These are phyloP conservation scores for Eulacestoma nigropectus DNA, from an alignment of 2,113 vertebrate genomes.

Conservation along the genomic window DNA sequence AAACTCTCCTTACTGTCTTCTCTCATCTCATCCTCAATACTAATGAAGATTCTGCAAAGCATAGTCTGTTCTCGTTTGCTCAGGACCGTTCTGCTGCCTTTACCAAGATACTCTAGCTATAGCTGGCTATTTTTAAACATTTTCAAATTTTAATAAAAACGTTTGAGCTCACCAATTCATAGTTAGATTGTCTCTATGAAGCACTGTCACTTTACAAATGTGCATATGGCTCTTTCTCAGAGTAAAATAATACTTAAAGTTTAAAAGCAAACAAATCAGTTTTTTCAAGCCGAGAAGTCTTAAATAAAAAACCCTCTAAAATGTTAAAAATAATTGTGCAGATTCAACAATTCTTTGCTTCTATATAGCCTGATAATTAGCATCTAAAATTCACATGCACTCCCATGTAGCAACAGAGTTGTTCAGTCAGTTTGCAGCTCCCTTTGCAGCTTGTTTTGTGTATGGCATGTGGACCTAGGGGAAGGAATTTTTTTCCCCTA, in stretches of 20 bases:
- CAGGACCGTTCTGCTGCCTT: neutral
- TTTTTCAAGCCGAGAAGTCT: neutral
- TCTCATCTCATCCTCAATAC: neutral
- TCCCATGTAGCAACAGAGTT: neutral
- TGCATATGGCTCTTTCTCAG: neutral
- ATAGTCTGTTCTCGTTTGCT: neutral
- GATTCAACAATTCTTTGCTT: neutral
- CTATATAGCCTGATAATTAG: neutral
- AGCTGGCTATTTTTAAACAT: neutral
- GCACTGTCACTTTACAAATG: neutral
- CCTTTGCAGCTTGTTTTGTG: neutral
- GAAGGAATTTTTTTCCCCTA: constrained; percentile 7
- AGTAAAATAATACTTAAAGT: neutral
- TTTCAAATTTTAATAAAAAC: neutral
- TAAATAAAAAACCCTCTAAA: neutral
- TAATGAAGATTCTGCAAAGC: neutral
- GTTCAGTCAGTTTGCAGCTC: neutral
- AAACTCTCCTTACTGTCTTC: neutral
- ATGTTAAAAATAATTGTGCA: neutral
- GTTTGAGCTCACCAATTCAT: neutral
- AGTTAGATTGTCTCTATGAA: neutral
- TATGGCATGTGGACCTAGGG: neutral
- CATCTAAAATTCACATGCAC: neutral
- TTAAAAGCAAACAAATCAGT: neutral
- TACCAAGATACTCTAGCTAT: neutral